A percentile compares a stretch with the other conserved stretches of the same genome.
These are phyloP conservation scores for Spodoptera frugiperda DNA, from an alignment of 1,140 invertebrate genomes.

Conservation along the genomic window DNA sequence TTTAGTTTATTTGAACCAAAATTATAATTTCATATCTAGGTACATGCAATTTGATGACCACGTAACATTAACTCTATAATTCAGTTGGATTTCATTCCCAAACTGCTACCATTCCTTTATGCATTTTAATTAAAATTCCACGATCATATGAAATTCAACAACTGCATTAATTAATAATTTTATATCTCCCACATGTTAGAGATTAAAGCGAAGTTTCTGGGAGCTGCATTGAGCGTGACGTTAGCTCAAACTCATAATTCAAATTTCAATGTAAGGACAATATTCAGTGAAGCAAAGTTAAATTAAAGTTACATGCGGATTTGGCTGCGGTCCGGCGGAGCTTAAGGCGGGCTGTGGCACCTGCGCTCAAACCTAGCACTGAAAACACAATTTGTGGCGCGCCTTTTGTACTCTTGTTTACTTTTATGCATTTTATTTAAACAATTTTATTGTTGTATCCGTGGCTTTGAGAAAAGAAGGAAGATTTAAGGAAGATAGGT, in stretches of 20 bases:
- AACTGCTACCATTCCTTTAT: no score
- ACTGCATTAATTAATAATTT: not conserved
- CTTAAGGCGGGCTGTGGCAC: slow-evolving; percentile 73
- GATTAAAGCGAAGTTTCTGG: slow-evolving; percentile 25
- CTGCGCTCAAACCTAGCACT: slow-evolving; percentile 72
- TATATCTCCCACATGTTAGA: not conserved
- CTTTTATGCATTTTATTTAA: slow-evolving; percentile 74
- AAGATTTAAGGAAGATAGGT: not conserved
- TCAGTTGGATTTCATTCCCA: no score
- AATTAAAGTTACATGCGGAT: slow-evolving; percentile 83
- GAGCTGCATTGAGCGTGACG: slow-evolving; percentile 41
- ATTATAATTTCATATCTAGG: no score
- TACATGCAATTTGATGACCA: no score
- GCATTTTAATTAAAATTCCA: no score
- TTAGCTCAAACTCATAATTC: slow-evolving; percentile 61
- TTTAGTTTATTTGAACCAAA: no score
- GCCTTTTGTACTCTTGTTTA: slow-evolving; percentile 75
- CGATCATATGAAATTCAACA: not conserved
- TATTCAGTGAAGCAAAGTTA: slow-evolving; percentile 80
- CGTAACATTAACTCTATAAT: no score
- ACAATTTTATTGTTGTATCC: slow-evolving; percentile 19
- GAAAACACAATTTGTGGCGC: slow-evolving; percentile 78
- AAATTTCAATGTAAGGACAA: slow-evolving; percentile 76
- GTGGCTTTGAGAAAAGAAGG: not conserved
- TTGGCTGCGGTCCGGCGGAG: slow-evolving; percentile 70